phyloP scores from a whole-genome alignment of 2,888 invertebrate genomes.

The Ochlodes sylvanus region DNA sequence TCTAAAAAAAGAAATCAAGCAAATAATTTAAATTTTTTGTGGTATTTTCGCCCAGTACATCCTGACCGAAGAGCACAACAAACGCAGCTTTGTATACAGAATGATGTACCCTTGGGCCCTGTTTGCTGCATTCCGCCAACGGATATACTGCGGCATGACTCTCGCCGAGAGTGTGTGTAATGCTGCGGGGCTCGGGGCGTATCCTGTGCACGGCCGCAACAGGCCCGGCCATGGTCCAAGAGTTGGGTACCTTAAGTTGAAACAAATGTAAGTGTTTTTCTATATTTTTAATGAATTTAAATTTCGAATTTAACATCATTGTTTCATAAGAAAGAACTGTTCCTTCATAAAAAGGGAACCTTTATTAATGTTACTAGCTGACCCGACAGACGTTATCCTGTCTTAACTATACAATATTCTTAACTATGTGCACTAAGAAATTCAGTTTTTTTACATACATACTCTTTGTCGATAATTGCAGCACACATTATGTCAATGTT shows the following conservation, averaged over 20 bases:
- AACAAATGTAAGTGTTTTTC: constrained; percentile 81
- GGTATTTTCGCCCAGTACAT: constrained; percentile 90
- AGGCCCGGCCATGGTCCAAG: constrained; percentile 94
- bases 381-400: no score
- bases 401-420: no score
- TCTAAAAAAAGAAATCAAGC: no score
- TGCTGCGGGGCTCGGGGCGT: constrained; percentile 95
- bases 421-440: no score
- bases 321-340: no score
- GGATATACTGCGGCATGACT: constrained; percentile 95
- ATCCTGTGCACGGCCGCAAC: constrained; percentile 90
- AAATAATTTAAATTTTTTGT: not conserved
- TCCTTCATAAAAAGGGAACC: no score
- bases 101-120: constrained; percentile 94
- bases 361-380: no score
- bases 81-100: constrained; percentile 90
- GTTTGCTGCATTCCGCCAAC: constrained; percentile 94
- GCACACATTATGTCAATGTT: no score
- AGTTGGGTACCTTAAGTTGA: constrained; percentile 86
- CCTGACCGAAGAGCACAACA: constrained; percentile 90
- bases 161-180: constrained; percentile 97
- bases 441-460: no score
- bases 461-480: no score
- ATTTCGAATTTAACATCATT: no score
- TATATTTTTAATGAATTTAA: not conserved